phyloP scores from a whole-genome alignment of 2,797 vertebrate species.

The Lophotriccus pileatus region DNA sequence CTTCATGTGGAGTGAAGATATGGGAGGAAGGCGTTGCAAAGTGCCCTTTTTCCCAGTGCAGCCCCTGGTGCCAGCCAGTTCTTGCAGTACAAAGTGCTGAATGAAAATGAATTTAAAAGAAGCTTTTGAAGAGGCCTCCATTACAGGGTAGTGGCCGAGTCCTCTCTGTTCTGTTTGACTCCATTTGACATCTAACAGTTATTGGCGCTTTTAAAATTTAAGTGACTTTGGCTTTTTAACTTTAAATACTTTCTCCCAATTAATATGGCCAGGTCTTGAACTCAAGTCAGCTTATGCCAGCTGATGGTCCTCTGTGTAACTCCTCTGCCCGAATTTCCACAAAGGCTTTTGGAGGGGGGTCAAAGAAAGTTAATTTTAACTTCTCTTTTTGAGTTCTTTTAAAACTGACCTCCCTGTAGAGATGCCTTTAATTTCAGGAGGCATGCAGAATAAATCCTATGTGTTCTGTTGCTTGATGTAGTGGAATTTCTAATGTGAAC shows the following conservation, averaged over 20 bases:
- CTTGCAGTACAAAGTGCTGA: neutral
- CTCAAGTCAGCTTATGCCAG: neutral
- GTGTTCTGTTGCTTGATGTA: neutral
- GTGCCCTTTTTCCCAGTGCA: neutral
- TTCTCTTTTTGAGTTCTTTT: neutral
- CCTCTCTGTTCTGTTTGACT: neutral
- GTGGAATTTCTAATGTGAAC: neutral
- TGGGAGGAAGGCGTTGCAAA: neutral
- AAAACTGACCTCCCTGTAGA: neutral
- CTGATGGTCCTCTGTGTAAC: neutral
- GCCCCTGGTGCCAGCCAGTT: neutral
- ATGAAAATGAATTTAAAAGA: neutral
- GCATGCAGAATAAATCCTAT: neutral
- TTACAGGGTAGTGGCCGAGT: neutral
- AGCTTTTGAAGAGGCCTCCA: neutral
- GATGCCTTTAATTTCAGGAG: neutral
- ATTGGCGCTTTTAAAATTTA: conserved; percentile 2
- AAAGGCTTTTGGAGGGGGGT: neutral
- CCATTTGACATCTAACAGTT: neutral
- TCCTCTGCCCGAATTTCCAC: neutral
- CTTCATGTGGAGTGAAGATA: fast-evolving
- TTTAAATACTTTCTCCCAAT: conserved; percentile 47
- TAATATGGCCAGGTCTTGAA: conserved; percentile 38
- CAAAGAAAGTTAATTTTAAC: neutral
- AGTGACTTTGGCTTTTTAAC: conserved; percentile 45